Base-by-base conservation (phyloP, 2,797 vertebrate genomes). In the Nannoperca australis region DNA sequence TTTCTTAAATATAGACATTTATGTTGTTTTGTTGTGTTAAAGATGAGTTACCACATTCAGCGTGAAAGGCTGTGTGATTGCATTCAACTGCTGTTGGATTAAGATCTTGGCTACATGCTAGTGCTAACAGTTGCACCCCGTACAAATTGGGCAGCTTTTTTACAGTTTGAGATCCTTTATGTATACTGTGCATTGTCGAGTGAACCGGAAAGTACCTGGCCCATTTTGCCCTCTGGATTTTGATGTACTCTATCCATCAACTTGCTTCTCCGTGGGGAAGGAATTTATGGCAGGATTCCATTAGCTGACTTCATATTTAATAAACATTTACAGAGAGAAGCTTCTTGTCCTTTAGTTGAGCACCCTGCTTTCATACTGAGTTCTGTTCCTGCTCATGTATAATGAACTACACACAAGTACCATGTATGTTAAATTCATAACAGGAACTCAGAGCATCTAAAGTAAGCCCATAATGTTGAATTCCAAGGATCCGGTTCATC, bases 141-240 rank as follows among this genome's bases (percentile, higher is more conserved):
- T 44, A 38, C 47, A 60, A 38, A 27, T 27, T 36, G 17, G 27
- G n/a, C 22, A 15, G 1, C 7, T 27, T 56, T 34, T n/a, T 71
- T 22, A 44, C 17, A 40, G 1, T 65, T 50, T 20, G 4, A 63
- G 44, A 34, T 66, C 13, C 13, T 24, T 40, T 40, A 10, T 20
- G 27, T 38, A 30, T 4, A 6, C 30, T 38, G 34, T 62, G 12
- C 24, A 7, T 38, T 49, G 18, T 12, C 13, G 34, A 32, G 13
- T 27, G 38, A 66, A 58, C 69, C 77, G 75, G 63, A 83, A 79
- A 81, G 61, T 64, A 54, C 55, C 49, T 7, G 40, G 62, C 49
- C 63, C 22, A 20, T 73, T 75, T 53, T 34, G 27, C 55, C 36
- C 12, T 59, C 15, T 67, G 50, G 6, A 51, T 59, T 45, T 10